Evolutionary conservation across 2,888 invertebrate species (phyloP).

Genomic region (Dorcus parallelipipedus): DNA sequence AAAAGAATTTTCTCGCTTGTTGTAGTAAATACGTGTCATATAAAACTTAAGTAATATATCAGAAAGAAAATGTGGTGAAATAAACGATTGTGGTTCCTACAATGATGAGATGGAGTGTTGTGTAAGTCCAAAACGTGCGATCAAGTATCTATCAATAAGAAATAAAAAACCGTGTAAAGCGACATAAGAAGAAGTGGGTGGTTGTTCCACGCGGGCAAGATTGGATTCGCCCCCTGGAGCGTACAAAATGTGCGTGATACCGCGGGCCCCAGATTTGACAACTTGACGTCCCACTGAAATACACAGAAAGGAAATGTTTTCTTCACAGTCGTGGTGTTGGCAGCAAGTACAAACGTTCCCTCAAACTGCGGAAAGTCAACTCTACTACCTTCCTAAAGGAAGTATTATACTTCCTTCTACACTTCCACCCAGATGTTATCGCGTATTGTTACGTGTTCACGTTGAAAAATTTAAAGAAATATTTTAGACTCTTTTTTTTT

Average conservation of each 20-base stretch:
- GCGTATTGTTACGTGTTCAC: constrained; percentile 25
- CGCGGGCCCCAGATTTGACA: constrained; percentile 35
- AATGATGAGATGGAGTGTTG: constrained; percentile 10
- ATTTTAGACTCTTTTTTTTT: constrained; percentile 11
- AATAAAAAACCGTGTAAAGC: constrained; percentile 16
- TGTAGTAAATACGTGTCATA: too few species aligned
- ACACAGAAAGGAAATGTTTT: constrained; percentile 39
- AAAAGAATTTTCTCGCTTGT: too few species aligned
- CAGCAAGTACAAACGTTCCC: constrained; percentile 34
- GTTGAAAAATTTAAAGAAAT: constrained; percentile 20
- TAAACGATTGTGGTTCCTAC: constrained; percentile 12
- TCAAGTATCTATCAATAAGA: constrained; percentile 15
- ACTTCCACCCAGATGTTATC: constrained; percentile 29
- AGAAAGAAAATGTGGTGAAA: too few species aligned
- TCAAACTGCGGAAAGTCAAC: constrained; percentile 33
- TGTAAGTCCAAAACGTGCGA: constrained; percentile 10
- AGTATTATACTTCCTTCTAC: constrained; percentile 33
- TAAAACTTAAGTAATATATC: too few species aligned
- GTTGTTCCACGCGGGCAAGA: constrained; percentile 25
- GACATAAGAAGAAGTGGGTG: constrained; percentile 7
- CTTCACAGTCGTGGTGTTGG: constrained; percentile 37
- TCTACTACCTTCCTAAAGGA: constrained; percentile 33
- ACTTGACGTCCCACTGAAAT: constrained; percentile 41
- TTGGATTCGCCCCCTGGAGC: constrained; percentile 31
- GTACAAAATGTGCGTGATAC: constrained; percentile 31